Evolutionary conservation across 2,888 invertebrate genomes (phyloP).

Genomic region (Nasonovia ribisnigri): DNA sequence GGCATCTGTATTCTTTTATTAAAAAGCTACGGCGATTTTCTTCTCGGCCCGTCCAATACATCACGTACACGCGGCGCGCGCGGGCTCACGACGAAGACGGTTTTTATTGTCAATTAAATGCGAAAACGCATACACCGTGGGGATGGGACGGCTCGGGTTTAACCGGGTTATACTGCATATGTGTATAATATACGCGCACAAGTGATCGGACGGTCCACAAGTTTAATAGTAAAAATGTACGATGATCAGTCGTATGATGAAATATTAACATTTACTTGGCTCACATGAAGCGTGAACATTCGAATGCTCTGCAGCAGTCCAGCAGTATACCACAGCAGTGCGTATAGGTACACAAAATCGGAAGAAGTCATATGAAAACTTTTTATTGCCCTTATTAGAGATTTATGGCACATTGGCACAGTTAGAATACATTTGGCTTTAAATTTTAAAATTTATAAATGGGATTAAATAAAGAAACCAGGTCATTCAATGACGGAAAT

Average conservation of each 20-base stretch:
- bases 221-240: neutral
- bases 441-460: no score
- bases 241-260: neutral
- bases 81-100: neutral
- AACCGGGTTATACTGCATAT: neutral
- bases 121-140: neutral
- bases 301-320: no score
- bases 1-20: slow-evolving; percentile 60
- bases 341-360: no score
- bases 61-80: slow-evolving; percentile 51
- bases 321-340: no score
- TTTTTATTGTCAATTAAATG: slow-evolving; percentile 50
- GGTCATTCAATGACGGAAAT: no score
- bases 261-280: neutral
- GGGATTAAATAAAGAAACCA: no score
- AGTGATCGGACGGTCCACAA: neutral
- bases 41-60: slow-evolving; percentile 28
- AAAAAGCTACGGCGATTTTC: slow-evolving; percentile 51
- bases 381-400: no score
- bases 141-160: neutral
- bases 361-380: no score
- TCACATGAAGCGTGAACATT: neutral
- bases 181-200: neutral
- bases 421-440: no score
- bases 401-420: no score